Percentiles rank a stretch among this genome's conserved stretches.
These are phyloP conservation scores for Amphipoea oculea DNA, from an alignment of 2,888 invertebrate species.

Conservation along the genomic window DNA sequence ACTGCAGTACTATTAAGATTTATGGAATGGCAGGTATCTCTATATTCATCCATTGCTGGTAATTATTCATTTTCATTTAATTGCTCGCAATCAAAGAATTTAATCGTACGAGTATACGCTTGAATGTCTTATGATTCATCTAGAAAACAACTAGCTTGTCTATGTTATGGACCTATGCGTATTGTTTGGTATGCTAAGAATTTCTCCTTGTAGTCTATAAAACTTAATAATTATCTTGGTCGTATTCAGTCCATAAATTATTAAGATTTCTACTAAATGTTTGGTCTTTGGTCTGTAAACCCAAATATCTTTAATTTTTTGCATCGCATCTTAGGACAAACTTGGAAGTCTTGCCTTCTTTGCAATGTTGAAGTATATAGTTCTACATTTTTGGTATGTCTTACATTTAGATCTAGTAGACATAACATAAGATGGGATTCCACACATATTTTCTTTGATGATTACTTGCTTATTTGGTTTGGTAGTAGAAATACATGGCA, in stretches of 20 bases:
- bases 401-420: neutral
- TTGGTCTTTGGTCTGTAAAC: constrained; percentile 9
- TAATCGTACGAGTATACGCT: constrained; percentile 11
- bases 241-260: constrained; percentile 6
- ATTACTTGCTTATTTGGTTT: neutral
- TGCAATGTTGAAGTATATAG: neutral
- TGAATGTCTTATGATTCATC: constrained; percentile 32
- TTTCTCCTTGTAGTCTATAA: constrained; percentile 25
- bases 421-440: neutral
- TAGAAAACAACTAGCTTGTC: constrained; percentile 22
- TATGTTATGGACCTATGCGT: constrained; percentile 18
- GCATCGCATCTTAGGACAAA: constrained; percentile 5
- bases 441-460: neutral
- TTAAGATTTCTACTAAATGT: neutral
- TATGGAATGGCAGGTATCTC: neutral
- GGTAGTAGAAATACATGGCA: neutral
- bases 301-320: constrained; percentile 33
- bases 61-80: constrained; percentile 22
- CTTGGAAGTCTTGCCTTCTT: constrained; percentile 22
- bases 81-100: constrained; percentile 38
- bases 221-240: neutral
- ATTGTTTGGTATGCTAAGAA: constrained; percentile 24
- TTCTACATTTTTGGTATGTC: constrained; percentile 7
- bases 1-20: neutral
- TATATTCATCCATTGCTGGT: neutral